phyloP scores from a whole-genome alignment of 2,113 vertebrate genomes.

The Morphnarchus princeps region DNA sequence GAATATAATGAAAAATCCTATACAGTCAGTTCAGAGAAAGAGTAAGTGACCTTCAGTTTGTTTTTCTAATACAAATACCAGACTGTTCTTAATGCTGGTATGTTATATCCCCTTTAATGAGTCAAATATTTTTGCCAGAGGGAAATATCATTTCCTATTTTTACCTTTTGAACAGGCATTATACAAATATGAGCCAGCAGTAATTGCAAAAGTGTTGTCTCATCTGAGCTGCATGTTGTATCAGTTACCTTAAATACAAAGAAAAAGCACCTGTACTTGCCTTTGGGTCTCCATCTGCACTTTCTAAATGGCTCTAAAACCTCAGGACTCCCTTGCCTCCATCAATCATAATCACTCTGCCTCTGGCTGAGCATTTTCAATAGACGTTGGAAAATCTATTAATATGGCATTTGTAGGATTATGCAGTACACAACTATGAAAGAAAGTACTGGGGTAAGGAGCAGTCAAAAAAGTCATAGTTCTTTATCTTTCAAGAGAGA shows the following conservation, averaged over 20 bases:
- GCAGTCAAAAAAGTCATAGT: background rate
- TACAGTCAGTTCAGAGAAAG: background rate
- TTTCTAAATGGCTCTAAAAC: background rate
- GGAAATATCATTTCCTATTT: background rate
- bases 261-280: background rate
- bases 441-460: background rate
- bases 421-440: background rate
- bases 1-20: background rate
- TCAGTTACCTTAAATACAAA: background rate
- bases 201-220: slow-evolving; percentile 23
- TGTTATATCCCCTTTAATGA: slow-evolving; percentile 37
- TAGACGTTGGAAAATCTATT: background rate
- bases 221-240: background rate
- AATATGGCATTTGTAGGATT: background rate
- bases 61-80: slow-evolving; percentile 17
- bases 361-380: background rate
- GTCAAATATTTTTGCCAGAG: slow-evolving; percentile 26
- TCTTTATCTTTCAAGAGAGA: background rate
- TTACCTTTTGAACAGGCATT: background rate
- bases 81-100: background rate
- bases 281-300: background rate
- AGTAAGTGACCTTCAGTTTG: slow-evolving; percentile 1
- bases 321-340: background rate
- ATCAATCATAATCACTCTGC: background rate
- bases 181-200: background rate